phyloP scores from a whole-genome alignment of 2,888 invertebrate species.

The Synergus japonicus region DNA sequence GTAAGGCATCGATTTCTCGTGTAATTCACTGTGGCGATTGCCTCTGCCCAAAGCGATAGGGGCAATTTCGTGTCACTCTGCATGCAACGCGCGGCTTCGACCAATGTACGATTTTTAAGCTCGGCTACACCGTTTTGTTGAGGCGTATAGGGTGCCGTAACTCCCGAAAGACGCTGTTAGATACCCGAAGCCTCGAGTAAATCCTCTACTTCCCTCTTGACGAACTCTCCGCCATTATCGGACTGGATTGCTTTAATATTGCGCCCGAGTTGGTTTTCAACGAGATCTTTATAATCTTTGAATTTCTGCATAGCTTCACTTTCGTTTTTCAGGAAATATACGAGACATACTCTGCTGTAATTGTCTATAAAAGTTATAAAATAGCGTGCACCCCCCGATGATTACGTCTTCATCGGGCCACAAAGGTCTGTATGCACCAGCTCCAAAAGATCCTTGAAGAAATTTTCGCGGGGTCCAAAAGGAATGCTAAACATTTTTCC shows the following conservation, averaged over 20 bases:
- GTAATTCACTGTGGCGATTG: conserved; percentile 43
- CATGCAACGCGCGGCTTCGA: conserved; percentile 45
- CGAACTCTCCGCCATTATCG: too few relatives aligned
- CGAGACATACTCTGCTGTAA: conserved; percentile 54
- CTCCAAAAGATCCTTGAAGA: conserved; percentile 43
- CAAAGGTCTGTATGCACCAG: conserved; percentile 53
- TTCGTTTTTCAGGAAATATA: conserved; percentile 52
- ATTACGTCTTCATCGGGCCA: conserved; percentile 52
- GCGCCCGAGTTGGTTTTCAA: conserved; percentile 52
- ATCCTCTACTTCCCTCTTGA: conserved; percentile 37
- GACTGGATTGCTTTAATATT: conserved; percentile 52
- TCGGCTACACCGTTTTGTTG: conserved; percentile 61
- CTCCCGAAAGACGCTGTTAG: conserved; percentile 52
- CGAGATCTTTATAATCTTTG: conserved; percentile 49
- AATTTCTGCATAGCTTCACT: conserved; percentile 50
- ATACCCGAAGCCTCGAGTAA: conserved; percentile 58
- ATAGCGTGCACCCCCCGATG: conserved; percentile 51
- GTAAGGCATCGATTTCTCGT: conserved; percentile 40
- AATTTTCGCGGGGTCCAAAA: conserved; percentile 4
- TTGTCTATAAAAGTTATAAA: conserved; percentile 62
- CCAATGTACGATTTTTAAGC: too few relatives aligned
- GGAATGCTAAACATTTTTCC: conserved; percentile 30
- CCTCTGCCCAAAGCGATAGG: conserved; percentile 41
- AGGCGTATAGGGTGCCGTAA: conserved; percentile 61
- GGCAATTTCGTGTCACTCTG: conserved; percentile 7